Percentiles rank a stretch among this genome's conserved stretches.
phyloP scores from a whole-genome alignment of 2,113 vertebrate genomes.

The Phocoena phocoena region DNA sequence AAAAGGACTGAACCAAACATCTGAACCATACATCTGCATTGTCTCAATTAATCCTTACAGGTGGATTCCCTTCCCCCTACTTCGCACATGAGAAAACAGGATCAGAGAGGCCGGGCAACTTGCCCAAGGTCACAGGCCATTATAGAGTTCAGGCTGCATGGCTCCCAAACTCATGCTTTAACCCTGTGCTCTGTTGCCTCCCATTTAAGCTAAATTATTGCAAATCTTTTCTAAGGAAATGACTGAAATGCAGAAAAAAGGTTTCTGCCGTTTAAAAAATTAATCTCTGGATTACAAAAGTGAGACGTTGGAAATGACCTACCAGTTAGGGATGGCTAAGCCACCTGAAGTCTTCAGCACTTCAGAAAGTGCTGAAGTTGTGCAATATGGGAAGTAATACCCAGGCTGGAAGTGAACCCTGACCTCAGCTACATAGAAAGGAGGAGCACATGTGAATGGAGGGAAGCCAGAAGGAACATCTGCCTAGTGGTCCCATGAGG shows the following conservation, averaged over 20 bases:
- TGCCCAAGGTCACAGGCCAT: not conserved
- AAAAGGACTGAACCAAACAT: not conserved
- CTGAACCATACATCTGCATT: not conserved
- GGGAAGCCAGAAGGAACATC: not conserved
- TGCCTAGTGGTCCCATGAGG: rapidly evolving
- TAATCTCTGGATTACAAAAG: not conserved
- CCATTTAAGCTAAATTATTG: not conserved
- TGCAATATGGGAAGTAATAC: not conserved
- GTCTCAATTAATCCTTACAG: not conserved
- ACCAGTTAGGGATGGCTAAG: not conserved
- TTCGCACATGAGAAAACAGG: not conserved
- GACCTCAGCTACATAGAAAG: not conserved
- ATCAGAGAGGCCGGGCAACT: not conserved
- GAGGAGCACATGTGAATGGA: rapidly evolving
- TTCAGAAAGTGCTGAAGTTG: not conserved
- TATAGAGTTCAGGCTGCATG: too few species aligned
- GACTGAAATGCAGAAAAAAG: not conserved
- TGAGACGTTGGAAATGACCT: not conserved
- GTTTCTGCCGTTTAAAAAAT: not conserved
- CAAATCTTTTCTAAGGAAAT: not conserved
- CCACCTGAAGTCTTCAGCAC: not conserved
- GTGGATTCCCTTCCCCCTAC: too few species aligned
- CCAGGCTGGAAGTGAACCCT: not conserved
- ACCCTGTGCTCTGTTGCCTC: not conserved
- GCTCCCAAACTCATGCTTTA: not conserved